Percentiles rank a stretch among this genome's conserved stretches.
Evolutionary conservation across 2,888 invertebrate genomes (phyloP).

Genomic region (Pegoplata infirma): DNA sequence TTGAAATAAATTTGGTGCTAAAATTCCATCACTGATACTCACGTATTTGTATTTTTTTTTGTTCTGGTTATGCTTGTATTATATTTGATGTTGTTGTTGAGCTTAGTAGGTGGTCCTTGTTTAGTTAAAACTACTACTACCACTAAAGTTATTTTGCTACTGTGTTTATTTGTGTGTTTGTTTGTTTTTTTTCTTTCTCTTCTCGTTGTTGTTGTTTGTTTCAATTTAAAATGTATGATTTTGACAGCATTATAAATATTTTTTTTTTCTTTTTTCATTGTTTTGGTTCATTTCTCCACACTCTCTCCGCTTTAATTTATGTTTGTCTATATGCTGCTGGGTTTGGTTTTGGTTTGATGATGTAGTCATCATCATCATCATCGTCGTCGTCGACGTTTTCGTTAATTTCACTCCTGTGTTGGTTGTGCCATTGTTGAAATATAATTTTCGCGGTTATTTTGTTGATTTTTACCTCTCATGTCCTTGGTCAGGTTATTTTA

Average conservation of each 20-base stretch:
- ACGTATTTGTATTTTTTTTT: conserved; percentile 18
- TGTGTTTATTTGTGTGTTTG: conserved; percentile 12
- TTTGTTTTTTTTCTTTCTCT: too few species aligned
- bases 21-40: too few species aligned
- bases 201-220: conserved; percentile 31
- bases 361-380: conserved; percentile 9
- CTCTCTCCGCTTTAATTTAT: neutral
- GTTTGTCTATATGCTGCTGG: conserved; percentile 1
- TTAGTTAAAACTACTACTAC: conserved; percentile 5
- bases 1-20: too few species aligned
- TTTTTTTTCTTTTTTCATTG: conserved; percentile 21
- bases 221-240: conserved; percentile 42
- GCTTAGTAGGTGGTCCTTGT: conserved; percentile 31
- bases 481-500: conserved; percentile 8
- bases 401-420: conserved; percentile 33
- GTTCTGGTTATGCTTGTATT: neutral
- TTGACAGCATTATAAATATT: conserved; percentile 40
- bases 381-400: too few species aligned
- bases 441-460: conserved; percentile 42
- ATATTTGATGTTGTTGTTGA: conserved; percentile 4
- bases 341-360: conserved; percentile 4
- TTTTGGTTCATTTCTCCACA: neutral
- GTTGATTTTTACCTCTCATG: conserved; percentile 20
- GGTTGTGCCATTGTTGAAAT: conserved; percentile 19
- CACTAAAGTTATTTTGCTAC: conserved; percentile 32